These are phyloP conservation scores for Vespertilio murinus DNA, from an alignment of 2,797 vertebrate genomes.

Conservation along the genomic window DNA sequence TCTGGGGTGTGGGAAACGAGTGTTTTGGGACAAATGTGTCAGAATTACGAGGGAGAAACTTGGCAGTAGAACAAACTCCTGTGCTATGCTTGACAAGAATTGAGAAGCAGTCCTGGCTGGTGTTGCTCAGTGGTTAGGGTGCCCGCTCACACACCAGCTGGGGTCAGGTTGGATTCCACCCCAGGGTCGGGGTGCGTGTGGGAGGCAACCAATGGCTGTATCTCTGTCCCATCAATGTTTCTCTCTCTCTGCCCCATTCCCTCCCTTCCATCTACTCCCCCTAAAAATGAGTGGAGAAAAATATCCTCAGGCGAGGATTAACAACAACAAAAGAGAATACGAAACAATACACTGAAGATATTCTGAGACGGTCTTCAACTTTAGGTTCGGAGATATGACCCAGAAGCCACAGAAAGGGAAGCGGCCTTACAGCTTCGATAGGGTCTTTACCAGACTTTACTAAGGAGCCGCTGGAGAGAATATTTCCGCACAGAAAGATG, in stretches of 20 bases:
- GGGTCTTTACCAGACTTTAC: background rate
- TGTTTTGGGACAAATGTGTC: slow-evolving; percentile 62
- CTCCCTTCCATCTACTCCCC: no score
- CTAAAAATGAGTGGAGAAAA: no score
- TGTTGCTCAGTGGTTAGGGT: no score
- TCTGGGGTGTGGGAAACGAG: slow-evolving; percentile 36
- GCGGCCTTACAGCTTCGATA: background rate
- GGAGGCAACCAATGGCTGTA: no score
- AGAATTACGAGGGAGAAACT: slow-evolving; percentile 54
- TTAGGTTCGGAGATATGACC: slow-evolving; percentile 28
- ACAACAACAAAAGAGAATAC: background rate
- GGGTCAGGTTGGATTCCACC: no score
- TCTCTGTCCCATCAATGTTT: no score
- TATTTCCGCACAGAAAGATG: background rate
- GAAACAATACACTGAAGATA: slow-evolving; percentile 18
- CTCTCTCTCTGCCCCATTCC: no score
- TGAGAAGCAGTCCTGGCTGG: background rate
- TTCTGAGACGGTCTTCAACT: background rate
- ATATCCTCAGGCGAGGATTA: no score
- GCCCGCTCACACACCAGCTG: no score
- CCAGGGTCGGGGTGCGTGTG: no score
- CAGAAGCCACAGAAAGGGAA: slow-evolving; percentile 14
- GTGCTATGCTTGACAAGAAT: slow-evolving; percentile 5
- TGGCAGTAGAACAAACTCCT: slow-evolving; percentile 22
- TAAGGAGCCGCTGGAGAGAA: background rate